Percentiles rank a stretch among this genome's conserved stretches.
These are phyloP conservation scores for Oryzias celebensis DNA, from an alignment of 2,113 vertebrate species.

Conservation along the genomic window DNA sequence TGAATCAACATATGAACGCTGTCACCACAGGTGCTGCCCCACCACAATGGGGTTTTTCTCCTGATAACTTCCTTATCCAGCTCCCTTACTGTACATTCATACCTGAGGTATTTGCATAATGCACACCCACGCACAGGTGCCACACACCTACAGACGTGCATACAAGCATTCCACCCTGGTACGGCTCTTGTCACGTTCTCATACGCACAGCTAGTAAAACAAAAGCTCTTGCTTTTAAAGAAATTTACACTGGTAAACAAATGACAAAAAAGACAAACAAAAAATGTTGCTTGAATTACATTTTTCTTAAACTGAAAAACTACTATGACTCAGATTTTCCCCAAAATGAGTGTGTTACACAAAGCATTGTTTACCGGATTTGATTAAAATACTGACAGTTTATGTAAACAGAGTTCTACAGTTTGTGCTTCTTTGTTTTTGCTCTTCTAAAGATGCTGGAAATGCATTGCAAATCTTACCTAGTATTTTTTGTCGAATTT, in stretches of 20 bases:
- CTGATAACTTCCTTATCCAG: constrained; percentile 66
- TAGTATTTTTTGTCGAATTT: too few species aligned
- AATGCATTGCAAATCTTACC: background rate
- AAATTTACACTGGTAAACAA: too few species aligned
- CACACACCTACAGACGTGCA: constrained; percentile 20
- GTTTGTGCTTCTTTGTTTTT: constrained; percentile 8
- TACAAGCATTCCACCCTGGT: constrained; percentile 21
- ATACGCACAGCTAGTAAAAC: background rate
- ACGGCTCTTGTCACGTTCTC: constrained; percentile 5
- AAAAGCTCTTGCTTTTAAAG: background rate
- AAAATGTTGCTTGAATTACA: constrained; percentile 26
- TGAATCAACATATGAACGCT: constrained; percentile 41
- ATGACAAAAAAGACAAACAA: too few species aligned
- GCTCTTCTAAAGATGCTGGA: constrained; percentile 15
- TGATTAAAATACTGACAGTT: constrained; percentile 28
- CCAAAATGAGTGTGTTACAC: constrained; percentile 2
- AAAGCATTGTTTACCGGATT: constrained; percentile 15
- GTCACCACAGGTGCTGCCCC: constrained; percentile 50
- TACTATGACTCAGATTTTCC: too few species aligned
- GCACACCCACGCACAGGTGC: constrained; percentile 37
- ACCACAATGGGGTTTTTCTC: constrained; percentile 68
- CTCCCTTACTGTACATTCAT: constrained; percentile 43
- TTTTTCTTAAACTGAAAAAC: too few species aligned
- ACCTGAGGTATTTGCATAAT: constrained; percentile 66
- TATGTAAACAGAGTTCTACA: constrained; percentile 21